Base-by-base conservation (phyloP, 2,888 invertebrate genomes). In the Ennomos quercinarius region DNA sequence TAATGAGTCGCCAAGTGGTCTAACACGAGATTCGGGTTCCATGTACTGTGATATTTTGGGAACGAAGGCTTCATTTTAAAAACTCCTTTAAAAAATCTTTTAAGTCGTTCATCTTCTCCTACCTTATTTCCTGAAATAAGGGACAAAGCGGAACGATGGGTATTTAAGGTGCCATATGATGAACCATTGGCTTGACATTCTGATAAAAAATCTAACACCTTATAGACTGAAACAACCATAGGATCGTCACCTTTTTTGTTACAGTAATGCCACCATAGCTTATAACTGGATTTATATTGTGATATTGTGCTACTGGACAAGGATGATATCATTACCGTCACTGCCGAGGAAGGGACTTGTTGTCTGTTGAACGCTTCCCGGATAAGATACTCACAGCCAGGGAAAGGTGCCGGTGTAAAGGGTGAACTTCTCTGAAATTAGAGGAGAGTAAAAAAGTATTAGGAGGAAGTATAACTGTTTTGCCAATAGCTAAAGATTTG, bases 51-150 rank as follows among this genome's bases (percentile, higher is more conserved):
- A n/a, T n/a, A n/a, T n/a, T n/a, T n/a, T n/a, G n/a, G n/a, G n/a
- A n/a, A 44, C 10, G 12, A 5, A 44, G 44, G 44, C 44, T 44
- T 44, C 27, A 44, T 10, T n/a, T 44, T 27, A 34, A 44, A 44
- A 44, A 44, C 5, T 10, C 27, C 44, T n/a, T 17, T 34, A 34
- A 44, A 44, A 8, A 44, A 44, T 27, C 44, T 9, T 10, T 34
- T 17, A 8, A 44, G 10, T 34, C 44, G 27, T 10, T 17, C 27
- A n/a, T 44, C 44, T 3, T 34, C 8, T 27, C 44, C n/a, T 8
- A 44, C 10, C 3, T 10, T 34, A 17, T 44, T 11, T 10, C 10
- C 10, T 3, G 44, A 44, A 34, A 44, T 34, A 10, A 44, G n/a
- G 3, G 44, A 34, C 3, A 27, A 10, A 3, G 44, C 44, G 1